Conservation (phyloP, 2,888 invertebrate genomes). For the Euclidia mi region DNA sequence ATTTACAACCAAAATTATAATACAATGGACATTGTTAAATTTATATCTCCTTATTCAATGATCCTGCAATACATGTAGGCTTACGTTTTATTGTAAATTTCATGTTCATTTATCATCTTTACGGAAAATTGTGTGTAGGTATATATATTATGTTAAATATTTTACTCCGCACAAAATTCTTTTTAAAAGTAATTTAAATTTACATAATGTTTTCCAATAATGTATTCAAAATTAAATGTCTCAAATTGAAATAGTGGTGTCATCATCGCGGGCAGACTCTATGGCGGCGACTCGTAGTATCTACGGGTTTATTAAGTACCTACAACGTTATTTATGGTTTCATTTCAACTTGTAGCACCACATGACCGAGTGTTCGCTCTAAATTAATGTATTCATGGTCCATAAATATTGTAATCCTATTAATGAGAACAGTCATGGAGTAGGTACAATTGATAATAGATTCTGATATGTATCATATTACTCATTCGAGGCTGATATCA, state of each 20-base stretch:
- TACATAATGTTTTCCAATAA: slow-evolving; percentile 68
- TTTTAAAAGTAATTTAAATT: slow-evolving; percentile 57
- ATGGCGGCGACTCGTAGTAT: slow-evolving; percentile 67
- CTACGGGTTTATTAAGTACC: slow-evolving; percentile 52
- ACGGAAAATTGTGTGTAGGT: slow-evolving; percentile 49
- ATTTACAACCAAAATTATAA: slow-evolving; percentile 81
- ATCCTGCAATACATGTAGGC: slow-evolving; percentile 63
- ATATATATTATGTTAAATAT: slow-evolving; percentile 56
- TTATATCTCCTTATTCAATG: slow-evolving; percentile 75
- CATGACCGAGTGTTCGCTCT: slow-evolving; percentile 52
- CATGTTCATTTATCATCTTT: slow-evolving; percentile 58
- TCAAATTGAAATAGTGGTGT: slow-evolving; percentile 67
- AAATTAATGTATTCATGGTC: slow-evolving; percentile 60
- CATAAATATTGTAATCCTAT: slow-evolving; percentile 50
- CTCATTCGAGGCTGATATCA: slow-evolving; percentile 13
- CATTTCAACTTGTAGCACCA: slow-evolving; percentile 57
- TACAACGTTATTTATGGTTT: slow-evolving; percentile 62
- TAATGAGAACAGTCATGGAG: slow-evolving; percentile 43
- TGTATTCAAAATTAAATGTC: slow-evolving; percentile 65
- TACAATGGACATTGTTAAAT: slow-evolving; percentile 78
- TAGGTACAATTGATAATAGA: slow-evolving; percentile 34
- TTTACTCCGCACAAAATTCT: slow-evolving; percentile 47
- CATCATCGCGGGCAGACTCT: slow-evolving; percentile 69
- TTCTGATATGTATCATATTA: slow-evolving; percentile 10
- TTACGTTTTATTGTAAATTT: slow-evolving; percentile 63